A percentile compares a stretch with the other conserved stretches of the same genome.
Conservation (phyloP, 2,797 vertebrate species). For the Helostoma temminkii region DNA sequence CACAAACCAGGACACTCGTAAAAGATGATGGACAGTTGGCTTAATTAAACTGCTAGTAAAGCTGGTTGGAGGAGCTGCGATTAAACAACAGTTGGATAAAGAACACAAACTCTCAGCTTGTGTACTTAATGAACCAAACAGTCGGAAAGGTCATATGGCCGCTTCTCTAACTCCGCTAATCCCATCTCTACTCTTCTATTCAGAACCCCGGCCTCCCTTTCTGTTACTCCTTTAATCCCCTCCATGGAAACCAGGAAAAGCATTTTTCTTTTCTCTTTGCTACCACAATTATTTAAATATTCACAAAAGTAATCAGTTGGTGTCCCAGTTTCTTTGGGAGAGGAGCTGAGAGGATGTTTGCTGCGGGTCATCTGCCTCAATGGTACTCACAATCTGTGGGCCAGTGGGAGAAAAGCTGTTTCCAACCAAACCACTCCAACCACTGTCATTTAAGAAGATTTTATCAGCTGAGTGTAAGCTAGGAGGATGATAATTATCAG, state of each 20-base stretch:
- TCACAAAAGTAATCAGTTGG: conserved; percentile 48
- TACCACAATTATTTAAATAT: conserved; percentile 56
- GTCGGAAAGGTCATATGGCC: conserved; percentile 69
- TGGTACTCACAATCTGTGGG: conserved; percentile 11
- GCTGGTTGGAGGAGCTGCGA: conserved; percentile 33
- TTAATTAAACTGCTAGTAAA: conserved; percentile 43
- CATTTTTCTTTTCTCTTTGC: conserved; percentile 53
- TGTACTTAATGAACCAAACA: conserved; percentile 69
- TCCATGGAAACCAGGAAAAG: conserved; percentile 70
- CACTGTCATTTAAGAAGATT: conserved; percentile 23
- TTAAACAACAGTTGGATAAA: conserved; percentile 46
- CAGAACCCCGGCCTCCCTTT: conserved; percentile 62
- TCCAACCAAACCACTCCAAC: conserved; percentile 36
- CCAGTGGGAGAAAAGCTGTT: conserved; percentile 15
- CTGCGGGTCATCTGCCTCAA: conserved; percentile 39
- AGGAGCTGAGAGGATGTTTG: conserved; percentile 46
- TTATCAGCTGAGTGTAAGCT: conserved; percentile 23
- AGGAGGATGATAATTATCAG: conserved; percentile 49
- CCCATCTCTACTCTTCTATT: conserved; percentile 71
- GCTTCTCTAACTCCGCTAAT: conserved; percentile 72
- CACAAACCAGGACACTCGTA: conserved; percentile 1
- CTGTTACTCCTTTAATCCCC: conserved; percentile 71
- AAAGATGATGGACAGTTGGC: conserved; percentile 35
- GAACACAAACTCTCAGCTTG: conserved; percentile 41
- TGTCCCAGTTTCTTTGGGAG: conserved; percentile 41